phyloP scores from a whole-genome alignment of 2,797 vertebrate species.

The Dermochelys coriacea region DNA sequence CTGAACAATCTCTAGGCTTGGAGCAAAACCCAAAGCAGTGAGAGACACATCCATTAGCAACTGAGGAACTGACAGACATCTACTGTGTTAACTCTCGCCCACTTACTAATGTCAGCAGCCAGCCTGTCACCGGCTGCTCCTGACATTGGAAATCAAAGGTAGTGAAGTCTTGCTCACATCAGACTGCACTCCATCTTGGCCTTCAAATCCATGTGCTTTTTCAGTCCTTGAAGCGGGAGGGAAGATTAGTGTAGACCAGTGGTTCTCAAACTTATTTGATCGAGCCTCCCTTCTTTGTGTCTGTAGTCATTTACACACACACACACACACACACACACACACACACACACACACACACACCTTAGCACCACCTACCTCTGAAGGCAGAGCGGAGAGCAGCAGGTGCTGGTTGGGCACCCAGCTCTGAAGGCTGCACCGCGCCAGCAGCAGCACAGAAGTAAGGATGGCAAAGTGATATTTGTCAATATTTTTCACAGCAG shows the following conservation, averaged over 20 bases:
- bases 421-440: too few relatives aligned
- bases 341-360: too few relatives aligned
- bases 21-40: background rate
- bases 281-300: too few relatives aligned
- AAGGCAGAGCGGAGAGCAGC: too few relatives aligned
- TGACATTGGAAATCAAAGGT: background rate
- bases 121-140: background rate
- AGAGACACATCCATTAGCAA: rapidly evolving
- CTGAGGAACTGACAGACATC: background rate
- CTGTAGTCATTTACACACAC: too few relatives aligned
- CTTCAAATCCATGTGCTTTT: rapidly evolving
- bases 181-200: background rate
- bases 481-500: too few relatives aligned
- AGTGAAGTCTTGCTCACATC: background rate
- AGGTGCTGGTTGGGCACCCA: too few relatives aligned
- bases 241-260: background rate
- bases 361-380: too few relatives aligned
- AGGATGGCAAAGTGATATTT: too few relatives aligned
- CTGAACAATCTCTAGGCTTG: background rate
- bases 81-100: background rate
- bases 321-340: too few relatives aligned
- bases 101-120: background rate
- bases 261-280: too few relatives aligned
- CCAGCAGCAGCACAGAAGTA: too few relatives aligned
- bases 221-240: background rate